phyloP scores from a whole-genome alignment of 1,140 invertebrate species.

The Tetramorium alpestre region DNA sequence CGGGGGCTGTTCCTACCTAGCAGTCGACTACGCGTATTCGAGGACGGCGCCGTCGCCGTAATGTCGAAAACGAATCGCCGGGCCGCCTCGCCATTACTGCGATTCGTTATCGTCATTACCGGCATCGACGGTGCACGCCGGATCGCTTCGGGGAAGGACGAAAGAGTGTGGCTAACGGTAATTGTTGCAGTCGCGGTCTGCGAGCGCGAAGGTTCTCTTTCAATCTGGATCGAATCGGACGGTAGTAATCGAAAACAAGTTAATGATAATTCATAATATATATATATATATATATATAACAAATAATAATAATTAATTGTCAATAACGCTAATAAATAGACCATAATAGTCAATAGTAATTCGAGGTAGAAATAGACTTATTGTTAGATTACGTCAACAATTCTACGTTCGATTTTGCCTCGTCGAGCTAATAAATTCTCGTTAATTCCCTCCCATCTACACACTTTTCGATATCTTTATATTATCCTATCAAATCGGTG shows the following conservation, averaged over 20 bases:
- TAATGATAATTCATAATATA: neutral
- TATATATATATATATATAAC: neutral
- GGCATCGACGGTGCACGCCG: constrained; percentile 44
- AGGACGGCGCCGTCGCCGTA: constrained; percentile 59
- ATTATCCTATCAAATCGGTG: neutral
- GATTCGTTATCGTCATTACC: constrained; percentile 76
- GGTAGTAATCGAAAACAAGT: neutral
- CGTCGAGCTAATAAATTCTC: neutral
- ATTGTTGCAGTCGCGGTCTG: constrained; percentile 18
- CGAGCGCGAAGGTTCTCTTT: neutral
- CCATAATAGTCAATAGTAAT: neutral
- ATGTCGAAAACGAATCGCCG: constrained; percentile 65
- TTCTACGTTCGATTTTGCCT: neutral
- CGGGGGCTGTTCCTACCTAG: constrained; percentile 61
- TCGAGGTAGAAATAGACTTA: neutral
- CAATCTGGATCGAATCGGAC: neutral
- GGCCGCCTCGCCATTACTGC: constrained; percentile 74
- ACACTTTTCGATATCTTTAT: neutral
- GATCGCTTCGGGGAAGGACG: neutral
- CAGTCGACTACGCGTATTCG: constrained; percentile 58
- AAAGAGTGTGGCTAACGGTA: neutral
- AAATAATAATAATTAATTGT: neutral
- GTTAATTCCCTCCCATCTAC: neutral
- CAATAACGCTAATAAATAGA: neutral
- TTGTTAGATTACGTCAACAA: neutral